phyloP scores from a whole-genome alignment of 2,113 vertebrate species.

The Chroicocephalus ridibundus region DNA sequence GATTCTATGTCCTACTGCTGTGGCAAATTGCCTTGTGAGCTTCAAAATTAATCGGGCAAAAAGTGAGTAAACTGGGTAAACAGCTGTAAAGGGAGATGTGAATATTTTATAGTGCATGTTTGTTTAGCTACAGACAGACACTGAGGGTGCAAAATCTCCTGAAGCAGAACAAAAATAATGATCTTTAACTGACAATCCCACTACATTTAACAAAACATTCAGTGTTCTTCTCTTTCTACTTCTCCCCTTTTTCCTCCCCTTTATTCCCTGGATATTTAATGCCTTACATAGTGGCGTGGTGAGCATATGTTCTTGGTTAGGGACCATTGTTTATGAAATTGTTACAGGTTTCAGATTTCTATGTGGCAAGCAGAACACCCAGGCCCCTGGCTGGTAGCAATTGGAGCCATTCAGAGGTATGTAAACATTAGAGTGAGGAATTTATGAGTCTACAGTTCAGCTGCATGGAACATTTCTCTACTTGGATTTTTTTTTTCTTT shows the following conservation, averaged over 20 bases:
- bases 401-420: conserved; percentile 54
- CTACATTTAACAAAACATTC: conserved; percentile 5
- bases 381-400: conserved; percentile 46
- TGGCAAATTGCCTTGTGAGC: neutral
- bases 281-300: conserved; percentile 22
- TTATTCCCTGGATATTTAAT: conserved; percentile 35
- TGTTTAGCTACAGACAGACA: neutral
- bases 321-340: conserved; percentile 69
- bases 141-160: neutral
- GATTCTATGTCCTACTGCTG: neutral
- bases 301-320: conserved; percentile 70
- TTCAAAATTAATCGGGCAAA: neutral
- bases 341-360: conserved; percentile 69
- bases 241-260: neutral
- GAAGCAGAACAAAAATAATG: neutral
- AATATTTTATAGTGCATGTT: neutral
- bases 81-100: neutral
- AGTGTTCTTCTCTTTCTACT: conserved; percentile 7
- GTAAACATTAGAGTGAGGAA: conserved; percentile 59
- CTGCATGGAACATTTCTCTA: conserved; percentile 5
- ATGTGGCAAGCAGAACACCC: conserved; percentile 46
- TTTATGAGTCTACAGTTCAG: conserved; percentile 56
- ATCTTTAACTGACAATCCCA: neutral
- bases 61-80: neutral
- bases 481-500: neutral